phyloP scores from a whole-genome alignment of 2,113 vertebrate genomes.

The Melanerpes aurifrons region DNA sequence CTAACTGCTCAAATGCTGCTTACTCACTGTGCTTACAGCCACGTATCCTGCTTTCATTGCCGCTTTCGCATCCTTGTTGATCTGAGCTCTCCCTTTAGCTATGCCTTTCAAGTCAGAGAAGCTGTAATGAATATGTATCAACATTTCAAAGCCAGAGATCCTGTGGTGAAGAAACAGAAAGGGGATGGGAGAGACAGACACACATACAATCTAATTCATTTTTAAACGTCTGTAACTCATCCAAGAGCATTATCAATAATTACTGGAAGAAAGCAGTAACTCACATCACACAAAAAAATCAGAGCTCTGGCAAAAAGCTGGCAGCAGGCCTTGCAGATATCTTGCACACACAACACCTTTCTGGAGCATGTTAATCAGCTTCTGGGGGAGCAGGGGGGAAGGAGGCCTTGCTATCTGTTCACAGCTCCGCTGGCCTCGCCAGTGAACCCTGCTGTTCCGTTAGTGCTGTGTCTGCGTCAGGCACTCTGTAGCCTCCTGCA shows the following conservation, averaged over 20 bases:
- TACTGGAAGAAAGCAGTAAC: constrained; percentile 54
- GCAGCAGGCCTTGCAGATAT: constrained; percentile 45
- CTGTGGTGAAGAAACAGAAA: constrained; percentile 40
- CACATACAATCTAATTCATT: constrained; percentile 55
- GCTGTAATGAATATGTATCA: constrained; percentile 69
- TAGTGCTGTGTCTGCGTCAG: background rate
- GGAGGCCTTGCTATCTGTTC: constrained; percentile 23
- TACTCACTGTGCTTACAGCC: background rate
- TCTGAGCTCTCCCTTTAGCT: constrained; percentile 58
- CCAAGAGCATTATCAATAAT: constrained; percentile 69
- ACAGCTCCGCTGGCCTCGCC: background rate
- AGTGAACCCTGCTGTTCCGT: constrained; percentile 19
- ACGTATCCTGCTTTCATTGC: background rate
- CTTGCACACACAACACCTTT: constrained; percentile 32
- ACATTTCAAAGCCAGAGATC: constrained; percentile 61
- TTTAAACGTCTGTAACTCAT: constrained; percentile 70
- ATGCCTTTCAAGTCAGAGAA: constrained; percentile 50
- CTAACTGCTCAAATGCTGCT: background rate
- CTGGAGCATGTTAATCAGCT: constrained; percentile 31
- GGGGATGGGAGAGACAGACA: background rate
- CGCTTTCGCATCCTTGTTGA: constrained; percentile 26
- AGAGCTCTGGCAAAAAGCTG: constrained; percentile 40
- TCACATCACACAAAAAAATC: background rate
- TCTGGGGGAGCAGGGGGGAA: background rate
- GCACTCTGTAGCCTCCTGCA: background rate